These are phyloP conservation scores for Ornithoptera priamus DNA, from an alignment of 2,888 invertebrate genomes.

Conservation along the genomic window DNA sequence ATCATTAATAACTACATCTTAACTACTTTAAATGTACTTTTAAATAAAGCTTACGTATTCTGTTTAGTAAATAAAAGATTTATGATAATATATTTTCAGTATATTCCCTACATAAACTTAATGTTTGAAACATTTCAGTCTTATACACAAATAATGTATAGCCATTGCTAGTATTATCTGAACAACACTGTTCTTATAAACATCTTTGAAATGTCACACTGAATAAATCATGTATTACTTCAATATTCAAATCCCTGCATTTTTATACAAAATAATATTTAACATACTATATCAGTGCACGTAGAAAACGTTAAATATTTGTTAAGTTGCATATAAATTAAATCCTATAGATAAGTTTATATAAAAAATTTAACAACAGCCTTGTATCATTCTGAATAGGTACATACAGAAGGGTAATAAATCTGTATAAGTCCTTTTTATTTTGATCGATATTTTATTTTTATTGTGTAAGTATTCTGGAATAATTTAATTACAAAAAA, in stretches of 20 bases:
- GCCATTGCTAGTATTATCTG: background rate
- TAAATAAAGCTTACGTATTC: background rate
- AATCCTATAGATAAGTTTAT: too few relatives aligned
- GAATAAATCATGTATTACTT: too few relatives aligned
- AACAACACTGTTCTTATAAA: background rate
- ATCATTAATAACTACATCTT: too few relatives aligned
- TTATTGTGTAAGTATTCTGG: too few relatives aligned
- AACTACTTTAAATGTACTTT: background rate
- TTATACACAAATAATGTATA: slow-evolving; percentile 16
- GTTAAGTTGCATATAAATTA: background rate
- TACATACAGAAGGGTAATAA: too few relatives aligned
- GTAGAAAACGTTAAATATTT: background rate
- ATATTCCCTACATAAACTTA: slow-evolving; percentile 17
- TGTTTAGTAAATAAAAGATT: background rate
- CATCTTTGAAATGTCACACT: background rate
- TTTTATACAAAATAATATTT: background rate
- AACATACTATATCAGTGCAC: background rate
- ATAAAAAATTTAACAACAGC: too few relatives aligned
- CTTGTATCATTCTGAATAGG: too few relatives aligned
- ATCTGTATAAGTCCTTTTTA: too few relatives aligned
- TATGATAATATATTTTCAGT: slow-evolving; percentile 13
- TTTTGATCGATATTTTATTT: too few relatives aligned
- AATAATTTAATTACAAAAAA: too few relatives aligned
- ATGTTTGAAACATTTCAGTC: slow-evolving; percentile 29
- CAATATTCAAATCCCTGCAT: background rate